Evolutionary conservation across 1,140 invertebrate genomes (phyloP), one percentile per base, ranked within the genome.

Genomic region (Neodiprion lecontei): DNA sequence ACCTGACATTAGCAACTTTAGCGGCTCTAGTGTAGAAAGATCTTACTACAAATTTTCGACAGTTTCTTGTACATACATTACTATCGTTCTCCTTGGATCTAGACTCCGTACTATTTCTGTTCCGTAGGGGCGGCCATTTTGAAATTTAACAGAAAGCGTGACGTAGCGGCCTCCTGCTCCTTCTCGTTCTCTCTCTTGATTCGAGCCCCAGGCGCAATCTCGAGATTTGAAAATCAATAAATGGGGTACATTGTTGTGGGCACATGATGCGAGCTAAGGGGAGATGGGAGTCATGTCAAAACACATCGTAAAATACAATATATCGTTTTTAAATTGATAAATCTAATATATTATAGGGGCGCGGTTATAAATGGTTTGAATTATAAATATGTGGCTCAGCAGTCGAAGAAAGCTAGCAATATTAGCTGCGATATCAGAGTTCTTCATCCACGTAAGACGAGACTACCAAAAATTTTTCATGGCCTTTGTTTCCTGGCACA

Each of bases 201-300:
- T 12, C 9, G 11, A 61, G 53, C 53, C 11, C 11, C 53, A 14
- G 11, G 53, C 53, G 53, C 53, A 61, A 61, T 9, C 53, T 61
- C 77, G 76, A 83, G 82, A 81, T 82, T 81, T 82, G 81, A 85
- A 86, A 87, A 86, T 87, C 86, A 87, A 87, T 87, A 87, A 86
- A 80, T 80, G 81, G 80, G 80, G 79, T 80, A 78, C 80, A 77
- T 78, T 82, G 80, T 78, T 79, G 79, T 78, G 78, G 85, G 81
- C 81, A 87, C 83, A 84, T 84, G 82, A 82, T 79, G 81, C 81
- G n/a, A 12, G 40, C 70, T 7, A 9, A 69, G 77, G 79, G 79
- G 80, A 85, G 83, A 85, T 85, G 83, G 83, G 80, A 82, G 83
- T 83, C 80, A 84, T 84, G 83, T 78, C 80, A 81, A 86, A 85